phyloP scores from a whole-genome alignment of 2,797 vertebrate species.

The Sorex maritimensis region DNA sequence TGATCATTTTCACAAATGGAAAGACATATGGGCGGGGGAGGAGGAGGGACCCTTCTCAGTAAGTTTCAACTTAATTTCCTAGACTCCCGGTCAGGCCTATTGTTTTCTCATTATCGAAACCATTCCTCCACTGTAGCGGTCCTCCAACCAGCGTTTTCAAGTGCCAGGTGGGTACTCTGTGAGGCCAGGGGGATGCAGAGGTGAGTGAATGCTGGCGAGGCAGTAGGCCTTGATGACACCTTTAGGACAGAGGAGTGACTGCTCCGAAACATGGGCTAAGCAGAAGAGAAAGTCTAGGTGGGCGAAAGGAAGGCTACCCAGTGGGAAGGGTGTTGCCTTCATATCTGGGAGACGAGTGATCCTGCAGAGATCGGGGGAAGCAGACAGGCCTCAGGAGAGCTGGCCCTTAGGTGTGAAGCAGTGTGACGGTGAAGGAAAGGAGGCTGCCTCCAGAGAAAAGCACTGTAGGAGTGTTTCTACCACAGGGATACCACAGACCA shows the following conservation, averaged over 20 bases:
- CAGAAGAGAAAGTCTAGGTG: background rate
- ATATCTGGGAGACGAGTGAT: background rate
- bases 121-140: background rate
- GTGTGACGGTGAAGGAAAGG: too few species aligned
- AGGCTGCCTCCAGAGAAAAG: background rate
- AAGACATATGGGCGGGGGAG: background rate
- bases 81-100: background rate
- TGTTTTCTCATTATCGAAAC: background rate
- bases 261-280: background rate
- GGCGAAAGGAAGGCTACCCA: background rate
- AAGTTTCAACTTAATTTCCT: slow-evolving; percentile 47
- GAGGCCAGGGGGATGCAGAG: background rate
- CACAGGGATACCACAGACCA: background rate
- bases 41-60: too few species aligned
- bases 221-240: background rate
- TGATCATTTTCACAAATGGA: slow-evolving; percentile 42
- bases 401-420: background rate
- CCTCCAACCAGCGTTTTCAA: background rate
- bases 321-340: background rate
- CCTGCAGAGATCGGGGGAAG: background rate
- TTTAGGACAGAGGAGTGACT: background rate
- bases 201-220: background rate
- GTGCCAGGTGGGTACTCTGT: background rate
- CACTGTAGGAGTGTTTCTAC: too few species aligned
- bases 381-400: too few species aligned